Percentiles rank a stretch among this genome's conserved stretches.
phyloP scores from a whole-genome alignment of 2,797 vertebrate species.

The Poeciliopsis gracilis region DNA sequence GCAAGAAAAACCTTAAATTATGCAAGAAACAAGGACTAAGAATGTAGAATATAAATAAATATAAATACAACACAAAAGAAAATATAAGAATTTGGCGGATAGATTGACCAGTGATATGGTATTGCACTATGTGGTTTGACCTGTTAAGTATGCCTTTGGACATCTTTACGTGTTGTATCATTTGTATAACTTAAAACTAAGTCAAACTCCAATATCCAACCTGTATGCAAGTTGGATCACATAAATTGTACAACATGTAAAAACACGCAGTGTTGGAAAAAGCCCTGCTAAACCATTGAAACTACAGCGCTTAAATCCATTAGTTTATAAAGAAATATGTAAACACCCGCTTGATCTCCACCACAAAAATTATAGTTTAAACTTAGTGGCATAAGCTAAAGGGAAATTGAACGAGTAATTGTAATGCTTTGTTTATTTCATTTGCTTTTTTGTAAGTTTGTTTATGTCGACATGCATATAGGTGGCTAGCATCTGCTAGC shows the following conservation, averaged over 20 bases:
- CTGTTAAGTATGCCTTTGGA: too few species aligned
- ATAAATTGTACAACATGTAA: too few species aligned
- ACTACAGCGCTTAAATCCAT: neutral
- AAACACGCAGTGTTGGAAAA: neutral
- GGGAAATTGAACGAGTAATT: neutral
- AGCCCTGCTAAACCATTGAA: neutral
- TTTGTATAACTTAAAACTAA: neutral
- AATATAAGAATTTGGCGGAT: too few species aligned
- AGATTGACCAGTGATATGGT: too few species aligned
- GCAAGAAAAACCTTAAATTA: too few species aligned
- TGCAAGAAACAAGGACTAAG: too few species aligned
- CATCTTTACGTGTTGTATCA: neutral
- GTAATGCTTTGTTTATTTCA: neutral
- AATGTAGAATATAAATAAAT: too few species aligned
- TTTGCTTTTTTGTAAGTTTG: neutral
- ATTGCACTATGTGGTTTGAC: too few species aligned
- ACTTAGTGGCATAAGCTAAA: neutral
- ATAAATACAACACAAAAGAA: too few species aligned
- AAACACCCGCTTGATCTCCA: neutral
- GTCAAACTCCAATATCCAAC: neutral
- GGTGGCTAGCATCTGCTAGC: constrained; percentile 15
- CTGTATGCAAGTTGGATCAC: neutral
- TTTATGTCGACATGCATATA: constrained; percentile 20
- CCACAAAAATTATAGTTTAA: neutral
- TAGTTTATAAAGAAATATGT: neutral